Percentiles rank a stretch among this genome's conserved stretches.
Conservation (phyloP, 2,113 vertebrate species). For the Phrynosoma blainvillii region DNA sequence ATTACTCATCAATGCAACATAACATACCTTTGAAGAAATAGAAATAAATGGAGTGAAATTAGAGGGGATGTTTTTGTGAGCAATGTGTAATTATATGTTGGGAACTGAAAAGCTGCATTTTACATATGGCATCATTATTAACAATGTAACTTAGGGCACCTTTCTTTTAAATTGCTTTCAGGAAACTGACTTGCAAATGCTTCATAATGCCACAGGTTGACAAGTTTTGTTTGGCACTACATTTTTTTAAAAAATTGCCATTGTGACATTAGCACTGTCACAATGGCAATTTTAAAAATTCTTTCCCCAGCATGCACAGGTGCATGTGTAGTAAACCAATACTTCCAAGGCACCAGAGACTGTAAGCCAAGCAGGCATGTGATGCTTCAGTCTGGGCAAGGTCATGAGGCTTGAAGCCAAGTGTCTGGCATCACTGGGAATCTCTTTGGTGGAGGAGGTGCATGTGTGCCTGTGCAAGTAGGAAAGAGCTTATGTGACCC, state of each 20-base stretch:
- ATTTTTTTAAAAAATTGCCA: background rate
- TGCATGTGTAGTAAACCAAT: too few relatives aligned
- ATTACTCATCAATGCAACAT: slow-evolving; percentile 15
- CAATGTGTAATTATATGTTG: background rate
- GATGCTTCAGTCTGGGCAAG: too few relatives aligned
- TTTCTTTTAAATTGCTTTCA: background rate
- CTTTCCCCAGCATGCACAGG: too few relatives aligned
- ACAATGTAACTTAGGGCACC: background rate
- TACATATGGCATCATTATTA: background rate
- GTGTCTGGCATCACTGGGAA: too few relatives aligned
- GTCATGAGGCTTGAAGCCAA: too few relatives aligned
- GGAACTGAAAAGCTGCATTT: background rate
- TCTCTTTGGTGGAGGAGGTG: too few relatives aligned
- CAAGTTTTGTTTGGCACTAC: background rate
- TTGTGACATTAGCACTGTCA: background rate
- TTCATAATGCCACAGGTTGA: background rate
- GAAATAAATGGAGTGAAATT: slow-evolving; percentile 1
- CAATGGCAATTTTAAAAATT: too few relatives aligned
- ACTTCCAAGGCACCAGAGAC: too few relatives aligned
- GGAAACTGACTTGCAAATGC: background rate
- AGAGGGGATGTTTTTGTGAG: slow-evolving; percentile 10
- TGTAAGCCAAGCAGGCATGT: too few relatives aligned
- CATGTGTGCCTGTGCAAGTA: too few relatives aligned
- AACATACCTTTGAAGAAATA: slow-evolving; percentile 1
- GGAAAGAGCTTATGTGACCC: too few relatives aligned